Base-by-base conservation (phyloP, 2,113 vertebrate species). In the Micromys minutus region DNA sequence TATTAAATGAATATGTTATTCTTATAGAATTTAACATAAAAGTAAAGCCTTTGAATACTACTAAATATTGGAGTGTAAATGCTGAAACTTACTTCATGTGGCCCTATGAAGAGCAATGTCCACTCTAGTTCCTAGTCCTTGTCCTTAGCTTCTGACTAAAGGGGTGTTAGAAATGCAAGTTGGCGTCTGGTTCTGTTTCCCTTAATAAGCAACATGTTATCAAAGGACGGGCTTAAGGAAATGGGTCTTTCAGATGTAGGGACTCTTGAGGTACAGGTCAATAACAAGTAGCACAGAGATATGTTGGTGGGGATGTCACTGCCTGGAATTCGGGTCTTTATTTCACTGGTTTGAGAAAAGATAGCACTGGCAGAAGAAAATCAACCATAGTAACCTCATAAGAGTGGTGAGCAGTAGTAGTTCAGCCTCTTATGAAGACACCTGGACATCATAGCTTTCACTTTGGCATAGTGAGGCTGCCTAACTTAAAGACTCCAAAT, bases 201-300 rank as follows among this genome's bases (percentile, higher is more conserved):
- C 24, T 31, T 13, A 10, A 19, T 63, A 75, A n/a, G 63, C 89
- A 93, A 55, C 17, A 24, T 57, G 67, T n/a, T 17, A 72, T 76
- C 77, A 55, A 80, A 91, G 55, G 24, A 17, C 85, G 76, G 89
- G 52, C 21, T 92, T 92, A 72, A 86, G 77, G 24, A 92, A 93
- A 34, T 19, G 50, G 50, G n/a, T 80, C 22, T 88, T 96, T 96
- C 92, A 97, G 79, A n/a, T 55, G 61, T 26, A 16, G 42, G 89
- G 71, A 89, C 65, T 92, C 75, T 77, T 93, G 87, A 81, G 36
- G 52, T 57, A 88, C 52, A n/a, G 72, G 90, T 50, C 19, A 67
- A 21, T 77, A 42, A 85, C 90, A 94, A 94, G 52, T 34, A 13
- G 15, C 69, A 74, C 80, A 95, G 71, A 77, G 72, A 83, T 85